These are phyloP conservation scores for Platichthys flesus DNA, from an alignment of 2,113 vertebrate genomes.

Conservation along the genomic window DNA sequence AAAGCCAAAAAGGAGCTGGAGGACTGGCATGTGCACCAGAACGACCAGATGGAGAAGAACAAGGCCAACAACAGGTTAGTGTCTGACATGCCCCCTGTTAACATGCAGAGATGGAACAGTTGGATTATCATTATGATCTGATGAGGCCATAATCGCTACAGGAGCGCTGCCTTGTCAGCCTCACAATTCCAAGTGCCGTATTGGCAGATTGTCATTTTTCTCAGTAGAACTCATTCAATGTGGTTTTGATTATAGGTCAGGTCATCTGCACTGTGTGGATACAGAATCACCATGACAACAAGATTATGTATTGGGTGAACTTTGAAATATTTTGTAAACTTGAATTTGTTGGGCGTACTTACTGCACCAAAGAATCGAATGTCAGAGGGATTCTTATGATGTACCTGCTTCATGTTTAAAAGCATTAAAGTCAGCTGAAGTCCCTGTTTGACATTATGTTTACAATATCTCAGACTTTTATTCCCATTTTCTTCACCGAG, in stretches of 20 bases:
- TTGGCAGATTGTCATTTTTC: background rate
- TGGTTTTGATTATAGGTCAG: background rate
- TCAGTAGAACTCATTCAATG: background rate
- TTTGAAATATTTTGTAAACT: background rate
- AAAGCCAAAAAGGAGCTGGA: conserved; percentile 97
- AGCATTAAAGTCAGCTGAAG: background rate
- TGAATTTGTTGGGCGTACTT: background rate
- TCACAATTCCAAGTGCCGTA: background rate
- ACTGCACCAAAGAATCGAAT: background rate
- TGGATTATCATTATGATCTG: conserved; percentile 2
- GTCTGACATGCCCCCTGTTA: conserved; percentile 22
- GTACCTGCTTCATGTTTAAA: background rate
- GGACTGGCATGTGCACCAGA: conserved; percentile 97
- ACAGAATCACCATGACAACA: background rate
- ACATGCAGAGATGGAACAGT: conserved; percentile 8
- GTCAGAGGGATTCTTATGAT: background rate
- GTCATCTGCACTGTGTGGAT: background rate
- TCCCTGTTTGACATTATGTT: no score
- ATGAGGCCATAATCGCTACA: conserved; percentile 4
- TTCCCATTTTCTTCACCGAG: conserved; percentile 29
- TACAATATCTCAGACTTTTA: background rate
- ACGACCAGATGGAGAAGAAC: conserved; percentile 97
- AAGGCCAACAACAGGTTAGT: conserved; percentile 94
- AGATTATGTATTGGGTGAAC: background rate
- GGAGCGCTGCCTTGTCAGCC: background rate